Conservation (phyloP, 2,113 vertebrate species). For the Melanerpes aurifrons region DNA sequence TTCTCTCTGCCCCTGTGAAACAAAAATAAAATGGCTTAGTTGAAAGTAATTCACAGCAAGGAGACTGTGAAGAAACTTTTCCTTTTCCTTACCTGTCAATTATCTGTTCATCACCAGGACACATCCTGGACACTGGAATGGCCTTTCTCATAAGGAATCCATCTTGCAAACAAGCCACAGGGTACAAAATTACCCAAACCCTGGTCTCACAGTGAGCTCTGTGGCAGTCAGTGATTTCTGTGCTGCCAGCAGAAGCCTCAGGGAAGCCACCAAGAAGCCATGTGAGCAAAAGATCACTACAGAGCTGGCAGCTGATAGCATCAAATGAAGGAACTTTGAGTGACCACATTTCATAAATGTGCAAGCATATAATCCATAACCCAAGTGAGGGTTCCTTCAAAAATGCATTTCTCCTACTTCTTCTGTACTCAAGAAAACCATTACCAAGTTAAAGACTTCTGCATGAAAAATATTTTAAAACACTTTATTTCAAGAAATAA, state of each 20-base stretch:
- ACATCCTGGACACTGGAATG: neutral
- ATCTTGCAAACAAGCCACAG: neutral
- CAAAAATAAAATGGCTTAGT: slow-evolving; percentile 28
- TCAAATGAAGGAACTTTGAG: neutral
- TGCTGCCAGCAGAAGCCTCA: neutral
- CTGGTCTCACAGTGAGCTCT: neutral
- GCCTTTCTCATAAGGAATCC: neutral
- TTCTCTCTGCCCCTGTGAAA: slow-evolving; percentile 46
- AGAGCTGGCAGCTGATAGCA: neutral
- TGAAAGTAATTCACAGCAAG: slow-evolving; percentile 40
- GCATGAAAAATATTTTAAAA: slow-evolving; percentile 19
- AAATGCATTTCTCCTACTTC: neutral
- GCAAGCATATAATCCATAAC: neutral
- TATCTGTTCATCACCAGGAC: neutral
- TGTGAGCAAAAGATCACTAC: neutral
- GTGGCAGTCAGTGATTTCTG: neutral
- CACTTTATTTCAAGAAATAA: neutral
- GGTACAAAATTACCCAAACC: neutral
- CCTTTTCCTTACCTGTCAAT: slow-evolving; percentile 10
- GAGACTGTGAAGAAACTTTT: slow-evolving; percentile 27
- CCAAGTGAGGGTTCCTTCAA: neutral
- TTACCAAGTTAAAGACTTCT: neutral
- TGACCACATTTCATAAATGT: neutral
- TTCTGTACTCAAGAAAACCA: neutral
- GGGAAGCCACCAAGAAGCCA: neutral